phyloP scores from a whole-genome alignment of 2,113 vertebrate species.

The Oncorhynchus keta region DNA sequence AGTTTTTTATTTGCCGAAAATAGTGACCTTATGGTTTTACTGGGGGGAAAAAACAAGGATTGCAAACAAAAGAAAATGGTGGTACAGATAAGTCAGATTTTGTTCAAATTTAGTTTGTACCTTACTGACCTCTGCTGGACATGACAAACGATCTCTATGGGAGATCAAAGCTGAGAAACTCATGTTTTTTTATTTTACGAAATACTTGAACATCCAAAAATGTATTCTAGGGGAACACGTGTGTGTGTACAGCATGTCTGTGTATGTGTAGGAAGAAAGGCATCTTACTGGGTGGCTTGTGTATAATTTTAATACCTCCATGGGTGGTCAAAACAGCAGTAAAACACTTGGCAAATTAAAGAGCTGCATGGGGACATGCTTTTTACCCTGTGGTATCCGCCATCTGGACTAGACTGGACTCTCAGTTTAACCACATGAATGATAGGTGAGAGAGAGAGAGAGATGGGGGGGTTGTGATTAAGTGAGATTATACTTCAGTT shows the following conservation, averaged over 20 bases:
- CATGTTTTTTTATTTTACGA: too few species aligned
- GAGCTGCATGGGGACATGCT: constrained; percentile 16
- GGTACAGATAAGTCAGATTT: too few species aligned
- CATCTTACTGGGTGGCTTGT: constrained; percentile 81
- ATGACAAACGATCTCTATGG: too few species aligned
- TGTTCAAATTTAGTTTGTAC: background rate
- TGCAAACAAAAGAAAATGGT: too few species aligned
- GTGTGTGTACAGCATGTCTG: constrained; percentile 10
- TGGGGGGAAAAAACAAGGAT: too few species aligned
- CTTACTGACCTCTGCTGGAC: constrained; percentile 58
- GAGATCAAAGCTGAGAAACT: background rate
- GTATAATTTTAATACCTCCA: constrained; percentile 72
- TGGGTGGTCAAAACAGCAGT: constrained; percentile 82
- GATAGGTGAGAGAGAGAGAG: background rate
- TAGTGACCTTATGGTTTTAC: too few species aligned
- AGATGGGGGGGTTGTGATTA: background rate
- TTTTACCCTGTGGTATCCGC: constrained; percentile 29
- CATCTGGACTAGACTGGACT: constrained; percentile 31
- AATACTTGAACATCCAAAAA: background rate
- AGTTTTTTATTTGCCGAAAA: too few species aligned
- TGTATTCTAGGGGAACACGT: constrained; percentile 11
- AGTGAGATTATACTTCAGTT: background rate
- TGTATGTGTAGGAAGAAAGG: background rate
- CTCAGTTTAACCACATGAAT: background rate
- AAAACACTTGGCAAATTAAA: constrained; percentile 58